A percentile compares a stretch with the other conserved stretches of the same genome.
These are phyloP conservation scores for Periparus ater DNA, from an alignment of 2,797 vertebrate species.

Conservation along the genomic window DNA sequence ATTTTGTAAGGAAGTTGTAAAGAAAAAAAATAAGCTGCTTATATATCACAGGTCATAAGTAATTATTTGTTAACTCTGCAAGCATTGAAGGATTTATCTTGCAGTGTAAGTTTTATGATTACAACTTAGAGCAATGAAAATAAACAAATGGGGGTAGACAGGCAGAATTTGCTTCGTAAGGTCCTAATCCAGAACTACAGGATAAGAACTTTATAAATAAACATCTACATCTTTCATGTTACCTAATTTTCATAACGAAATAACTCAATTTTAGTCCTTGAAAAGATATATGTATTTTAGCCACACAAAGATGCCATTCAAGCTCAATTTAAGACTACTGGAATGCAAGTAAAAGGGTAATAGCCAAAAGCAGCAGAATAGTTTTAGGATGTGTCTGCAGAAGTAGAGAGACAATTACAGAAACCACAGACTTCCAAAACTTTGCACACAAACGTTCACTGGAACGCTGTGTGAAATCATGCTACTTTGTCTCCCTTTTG, in stretches of 20 bases:
- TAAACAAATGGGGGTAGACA: neutral
- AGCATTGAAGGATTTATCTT: neutral
- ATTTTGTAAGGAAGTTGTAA: neutral
- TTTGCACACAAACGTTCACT: neutral
- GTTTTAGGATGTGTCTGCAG: neutral
- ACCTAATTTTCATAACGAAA: neutral
- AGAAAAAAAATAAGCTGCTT: neutral
- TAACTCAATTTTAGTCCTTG: neutral
- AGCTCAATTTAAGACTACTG: neutral
- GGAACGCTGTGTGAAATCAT: neutral
- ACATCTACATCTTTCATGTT: neutral
- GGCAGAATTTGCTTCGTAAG: neutral
- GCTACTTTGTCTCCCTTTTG: neutral
- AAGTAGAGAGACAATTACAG: neutral
- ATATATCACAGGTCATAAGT: neutral
- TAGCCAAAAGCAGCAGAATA: neutral
- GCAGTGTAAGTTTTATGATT: rapidly evolving
- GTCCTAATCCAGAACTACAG: neutral
- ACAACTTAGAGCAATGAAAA: neutral
- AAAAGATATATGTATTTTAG: neutral
- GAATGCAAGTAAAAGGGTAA: neutral
- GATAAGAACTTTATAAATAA: neutral
- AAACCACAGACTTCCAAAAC: neutral
- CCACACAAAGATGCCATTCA: neutral
- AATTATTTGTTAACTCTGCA: neutral